Base-by-base conservation (phyloP, 2,888 invertebrate genomes). In the Adelognathus sp. region DNA sequence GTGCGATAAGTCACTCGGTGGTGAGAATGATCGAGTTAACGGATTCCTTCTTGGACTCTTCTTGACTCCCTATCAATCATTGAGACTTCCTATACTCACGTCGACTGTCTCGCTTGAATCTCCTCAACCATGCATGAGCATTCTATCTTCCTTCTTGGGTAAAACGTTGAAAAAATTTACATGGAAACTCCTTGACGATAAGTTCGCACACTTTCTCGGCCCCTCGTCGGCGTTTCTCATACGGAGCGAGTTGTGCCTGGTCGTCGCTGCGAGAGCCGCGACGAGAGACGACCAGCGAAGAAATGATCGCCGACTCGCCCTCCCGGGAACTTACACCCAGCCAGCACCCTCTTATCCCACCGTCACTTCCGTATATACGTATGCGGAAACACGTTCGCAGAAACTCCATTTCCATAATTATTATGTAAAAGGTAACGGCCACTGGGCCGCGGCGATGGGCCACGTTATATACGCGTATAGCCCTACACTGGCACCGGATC, bases 171-270 rank as follows among this genome's bases (percentile, higher is more conserved):
- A 7, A 67, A 54, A 80, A 86, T 87, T 87, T 86, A 82, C 87
- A 87, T 87, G 82, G 84, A 86, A 86, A 84, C 83, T 85, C 64
- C 70, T 11, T 80, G 54, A 80, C 75, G 82, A 83, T 84, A 85
- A 86, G 84, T 86, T 84, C 82, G 82, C 84, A 82, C 80, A 50
- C 50, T 50, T 24, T 50, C 24, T 21, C 24, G 9, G 0, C 36
- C 36, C 36, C 29, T 71, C 24, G 52, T 54, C 73, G 61, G 64
- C 41, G 67, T 76, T 27, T 73, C 69, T 58, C 18, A 27, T 21
- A 44, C 58, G n/a, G n/a, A n/a, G n/a, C n/a, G 46, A 36, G 33
- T 18, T 50, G 63, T 31, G 58, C 46, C 58, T 21, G 39, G 54
- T 39, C 31, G 31, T 39, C 61, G 60, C 60, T 14, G 73, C 44